Conservation (phyloP, 2,797 vertebrate species). For the Ibycter americanus region DNA sequence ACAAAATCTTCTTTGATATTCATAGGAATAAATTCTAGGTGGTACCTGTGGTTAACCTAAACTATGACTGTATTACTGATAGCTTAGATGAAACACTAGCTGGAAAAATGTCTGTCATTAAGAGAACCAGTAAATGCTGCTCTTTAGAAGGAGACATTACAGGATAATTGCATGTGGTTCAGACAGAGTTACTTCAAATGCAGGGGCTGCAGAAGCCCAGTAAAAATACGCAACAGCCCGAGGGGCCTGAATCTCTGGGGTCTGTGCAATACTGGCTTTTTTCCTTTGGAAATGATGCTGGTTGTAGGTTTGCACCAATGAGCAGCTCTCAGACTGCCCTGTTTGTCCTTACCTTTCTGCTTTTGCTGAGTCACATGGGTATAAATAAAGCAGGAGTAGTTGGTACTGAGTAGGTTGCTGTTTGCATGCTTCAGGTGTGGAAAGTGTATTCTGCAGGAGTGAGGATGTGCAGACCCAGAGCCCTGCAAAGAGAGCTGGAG, state of each 20-base stretch:
- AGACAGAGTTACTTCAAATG: background rate
- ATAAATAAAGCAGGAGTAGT: background rate
- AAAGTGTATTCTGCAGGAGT: background rate
- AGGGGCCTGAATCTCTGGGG: background rate
- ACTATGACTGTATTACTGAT: background rate
- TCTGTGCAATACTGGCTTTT: background rate
- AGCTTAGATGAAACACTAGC: background rate
- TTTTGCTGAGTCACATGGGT: background rate
- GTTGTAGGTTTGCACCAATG: background rate
- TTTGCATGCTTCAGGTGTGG: background rate
- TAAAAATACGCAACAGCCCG: background rate
- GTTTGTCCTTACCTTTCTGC: background rate
- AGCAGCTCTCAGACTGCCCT: background rate
- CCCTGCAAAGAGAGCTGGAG: background rate
- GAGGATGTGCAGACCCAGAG: background rate
- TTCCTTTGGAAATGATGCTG: background rate
- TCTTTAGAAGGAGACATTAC: background rate
- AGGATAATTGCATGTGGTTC: background rate
- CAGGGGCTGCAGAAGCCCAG: background rate
- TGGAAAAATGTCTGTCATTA: background rate
- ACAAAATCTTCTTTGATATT: slow-evolving; percentile 17
- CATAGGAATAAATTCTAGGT: background rate
- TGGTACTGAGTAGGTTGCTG: background rate
- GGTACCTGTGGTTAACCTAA: slow-evolving; percentile 12
- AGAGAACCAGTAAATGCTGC: background rate